A percentile compares a stretch with the other conserved stretches of the same genome.
These are phyloP conservation scores for Drosophila sp. DNA, from an alignment of 1,140 invertebrate genomes.

Conservation along the genomic window DNA sequence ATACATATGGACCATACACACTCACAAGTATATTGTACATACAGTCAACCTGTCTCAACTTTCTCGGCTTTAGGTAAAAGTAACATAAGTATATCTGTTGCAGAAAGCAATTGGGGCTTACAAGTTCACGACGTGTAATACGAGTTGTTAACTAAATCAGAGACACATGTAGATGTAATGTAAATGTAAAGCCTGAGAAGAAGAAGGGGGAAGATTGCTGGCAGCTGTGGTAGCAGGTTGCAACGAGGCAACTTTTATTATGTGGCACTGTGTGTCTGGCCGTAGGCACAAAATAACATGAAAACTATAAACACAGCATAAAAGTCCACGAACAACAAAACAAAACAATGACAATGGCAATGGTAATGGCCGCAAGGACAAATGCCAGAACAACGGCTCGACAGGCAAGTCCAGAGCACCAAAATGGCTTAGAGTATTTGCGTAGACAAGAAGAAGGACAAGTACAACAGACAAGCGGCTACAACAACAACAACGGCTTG, in stretches of 20 bases:
- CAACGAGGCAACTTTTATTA: slow-evolving; percentile 43
- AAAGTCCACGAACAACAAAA: slow-evolving; percentile 33
- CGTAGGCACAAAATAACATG: slow-evolving; percentile 49
- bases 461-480: not conserved
- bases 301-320: slow-evolving; percentile 57
- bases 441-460: slow-evolving; percentile 35
- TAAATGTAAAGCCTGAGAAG: slow-evolving; percentile 20
- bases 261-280: slow-evolving; percentile 32
- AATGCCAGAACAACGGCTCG: not conserved
- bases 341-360: slow-evolving; percentile 34
- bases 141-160: slow-evolving; percentile 48
- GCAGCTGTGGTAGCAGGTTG: slow-evolving; percentile 7
- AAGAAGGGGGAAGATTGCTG: not conserved
- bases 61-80: not conserved
- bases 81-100: slow-evolving; percentile 32
- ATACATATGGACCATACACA: not conserved
- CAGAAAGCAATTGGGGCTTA: slow-evolving; percentile 34
- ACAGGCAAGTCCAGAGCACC: not conserved
- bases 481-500: not conserved
- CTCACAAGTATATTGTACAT: not conserved
- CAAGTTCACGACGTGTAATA: slow-evolving; percentile 46
- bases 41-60: slow-evolving; percentile 1
- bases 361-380: slow-evolving; percentile 35
- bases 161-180: slow-evolving; percentile 36
- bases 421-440: slow-evolving; percentile 52